Conservation (phyloP, 2,113 vertebrate genomes). For the Progne subis region DNA sequence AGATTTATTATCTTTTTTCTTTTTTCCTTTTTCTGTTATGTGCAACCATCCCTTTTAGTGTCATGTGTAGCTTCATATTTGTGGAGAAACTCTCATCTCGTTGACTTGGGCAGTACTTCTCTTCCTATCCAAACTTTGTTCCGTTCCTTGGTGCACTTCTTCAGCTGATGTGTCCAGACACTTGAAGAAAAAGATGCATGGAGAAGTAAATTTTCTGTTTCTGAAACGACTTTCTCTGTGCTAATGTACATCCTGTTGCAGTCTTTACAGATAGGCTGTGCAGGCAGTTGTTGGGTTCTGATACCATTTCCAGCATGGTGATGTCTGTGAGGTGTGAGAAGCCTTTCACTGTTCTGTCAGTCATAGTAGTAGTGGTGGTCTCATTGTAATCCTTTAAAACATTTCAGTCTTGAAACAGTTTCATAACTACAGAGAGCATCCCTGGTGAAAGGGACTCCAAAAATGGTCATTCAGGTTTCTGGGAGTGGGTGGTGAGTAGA, state of each 20-base stretch:
- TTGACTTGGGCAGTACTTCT: background rate
- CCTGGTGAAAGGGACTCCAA: background rate
- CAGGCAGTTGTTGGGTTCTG: background rate
- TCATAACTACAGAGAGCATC: background rate
- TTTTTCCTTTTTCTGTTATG: too few relatives aligned
- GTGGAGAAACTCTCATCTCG: background rate
- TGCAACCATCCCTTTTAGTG: background rate
- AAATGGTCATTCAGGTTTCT: background rate
- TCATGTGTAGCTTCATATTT: background rate
- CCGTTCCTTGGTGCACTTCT: background rate
- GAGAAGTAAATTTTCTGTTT: background rate
- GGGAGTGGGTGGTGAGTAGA: background rate
- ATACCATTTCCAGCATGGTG: background rate
- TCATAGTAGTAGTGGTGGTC: fast-evolving
- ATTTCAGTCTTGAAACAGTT: background rate
- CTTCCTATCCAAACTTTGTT: background rate
- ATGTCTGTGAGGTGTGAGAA: background rate
- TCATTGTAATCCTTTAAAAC: background rate
- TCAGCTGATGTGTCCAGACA: background rate
- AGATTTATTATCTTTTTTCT: background rate
- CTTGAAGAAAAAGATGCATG: background rate
- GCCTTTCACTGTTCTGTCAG: background rate
- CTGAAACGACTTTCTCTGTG: background rate
- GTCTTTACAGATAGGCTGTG: background rate
- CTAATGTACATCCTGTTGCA: background rate